These are phyloP conservation scores for Anastrepha ludens DNA, from an alignment of 1,140 invertebrate genomes.

Conservation along the genomic window DNA sequence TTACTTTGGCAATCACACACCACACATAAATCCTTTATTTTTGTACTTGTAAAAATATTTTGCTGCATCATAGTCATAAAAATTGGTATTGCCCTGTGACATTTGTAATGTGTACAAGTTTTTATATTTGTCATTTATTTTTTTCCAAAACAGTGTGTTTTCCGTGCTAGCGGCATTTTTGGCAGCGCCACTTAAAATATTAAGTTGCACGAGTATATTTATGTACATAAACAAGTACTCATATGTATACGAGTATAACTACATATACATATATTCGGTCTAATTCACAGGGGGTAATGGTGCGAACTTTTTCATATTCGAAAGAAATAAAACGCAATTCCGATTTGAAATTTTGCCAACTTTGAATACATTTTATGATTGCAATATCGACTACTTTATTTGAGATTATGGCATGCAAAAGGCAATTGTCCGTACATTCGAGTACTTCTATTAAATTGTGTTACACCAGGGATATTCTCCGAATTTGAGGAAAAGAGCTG, in stretches of 20 bases:
- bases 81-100: constrained; percentile 37
- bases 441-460: too few relatives aligned
- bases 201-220: background rate
- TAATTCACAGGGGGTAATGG: constrained; percentile 36
- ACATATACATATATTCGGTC: background rate
- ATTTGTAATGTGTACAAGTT: constrained; percentile 10
- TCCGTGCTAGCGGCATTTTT: background rate
- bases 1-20: constrained; percentile 18
- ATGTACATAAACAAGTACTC: too few relatives aligned
- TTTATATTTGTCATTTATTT: background rate
- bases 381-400: background rate
- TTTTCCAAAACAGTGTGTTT: constrained; percentile 7
- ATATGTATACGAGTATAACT: background rate
- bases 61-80: constrained; percentile 32
- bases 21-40: constrained; percentile 23
- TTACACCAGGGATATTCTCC: too few relatives aligned
- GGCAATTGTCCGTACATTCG: too few relatives aligned
- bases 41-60: background rate
- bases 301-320: constrained; percentile 33
- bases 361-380: background rate
- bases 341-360: constrained; percentile 33
- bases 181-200: constrained; percentile 2
- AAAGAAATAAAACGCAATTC: constrained; percentile 40
- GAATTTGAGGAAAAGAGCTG: too few relatives aligned
- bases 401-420: too few relatives aligned